Conservation (phyloP, 2,888 invertebrate genomes). For the Sphecodes monilicornis region DNA sequence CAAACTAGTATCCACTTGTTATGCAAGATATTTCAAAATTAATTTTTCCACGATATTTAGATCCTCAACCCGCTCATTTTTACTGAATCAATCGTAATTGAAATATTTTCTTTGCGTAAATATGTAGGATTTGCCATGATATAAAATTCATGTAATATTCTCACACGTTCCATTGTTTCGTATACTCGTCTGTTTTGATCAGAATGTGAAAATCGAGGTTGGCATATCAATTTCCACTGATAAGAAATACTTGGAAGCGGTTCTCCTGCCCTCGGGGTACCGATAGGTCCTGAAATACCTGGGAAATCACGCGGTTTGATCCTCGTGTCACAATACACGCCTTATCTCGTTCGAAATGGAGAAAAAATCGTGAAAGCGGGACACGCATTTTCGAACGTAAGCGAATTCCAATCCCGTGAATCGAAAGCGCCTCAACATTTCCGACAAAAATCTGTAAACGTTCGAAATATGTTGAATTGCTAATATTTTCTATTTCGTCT, state of each 20-base stretch:
- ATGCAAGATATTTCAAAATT: too few relatives aligned
- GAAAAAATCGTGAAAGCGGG: not conserved
- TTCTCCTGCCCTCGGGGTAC: slow-evolving; percentile 19
- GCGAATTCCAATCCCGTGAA: not conserved
- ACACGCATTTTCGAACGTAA: not conserved
- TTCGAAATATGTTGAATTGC: too few relatives aligned
- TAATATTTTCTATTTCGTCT: too few relatives aligned
- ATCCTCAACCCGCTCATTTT: too few relatives aligned
- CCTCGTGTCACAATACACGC: slow-evolving; percentile 34
- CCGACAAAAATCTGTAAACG: not conserved
- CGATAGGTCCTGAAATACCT: slow-evolving; percentile 33
- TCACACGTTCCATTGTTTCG: not conserved
- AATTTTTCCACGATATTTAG: too few relatives aligned
- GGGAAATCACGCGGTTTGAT: not conserved
- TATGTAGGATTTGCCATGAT: too few relatives aligned
- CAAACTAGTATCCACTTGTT: too few relatives aligned
- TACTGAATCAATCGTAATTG: too few relatives aligned
- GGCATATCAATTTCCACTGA: slow-evolving; percentile 11
- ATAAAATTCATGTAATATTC: not conserved
- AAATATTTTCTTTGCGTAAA: too few relatives aligned
- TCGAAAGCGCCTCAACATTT: not conserved
- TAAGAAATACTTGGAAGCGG: slow-evolving; percentile 27
- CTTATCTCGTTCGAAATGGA: slow-evolving; percentile 11
- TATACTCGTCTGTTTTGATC: not conserved
- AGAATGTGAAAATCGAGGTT: slow-evolving; percentile 20